These are phyloP conservation scores for Latheticus oryzae DNA, from an alignment of 2,888 invertebrate genomes.

Conservation along the genomic window DNA sequence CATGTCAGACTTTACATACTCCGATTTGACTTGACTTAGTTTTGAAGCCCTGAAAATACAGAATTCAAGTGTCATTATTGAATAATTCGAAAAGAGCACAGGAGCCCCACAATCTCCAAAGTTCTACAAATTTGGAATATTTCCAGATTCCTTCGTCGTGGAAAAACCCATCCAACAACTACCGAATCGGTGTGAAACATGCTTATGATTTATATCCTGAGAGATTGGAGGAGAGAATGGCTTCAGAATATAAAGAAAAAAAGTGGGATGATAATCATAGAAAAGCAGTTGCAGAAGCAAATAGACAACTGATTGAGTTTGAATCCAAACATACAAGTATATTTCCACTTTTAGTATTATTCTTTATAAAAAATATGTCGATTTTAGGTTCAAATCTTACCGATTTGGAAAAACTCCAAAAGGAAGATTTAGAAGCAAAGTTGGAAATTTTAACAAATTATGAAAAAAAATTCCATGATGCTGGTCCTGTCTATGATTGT, in stretches of 20 bases:
- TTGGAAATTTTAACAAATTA: constrained; percentile 83
- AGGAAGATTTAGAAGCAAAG: constrained; percentile 90
- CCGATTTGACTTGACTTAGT: too few species aligned
- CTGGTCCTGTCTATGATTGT: constrained; percentile 93
- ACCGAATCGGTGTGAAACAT: constrained; percentile 88
- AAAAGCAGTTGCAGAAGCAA: constrained; percentile 80
- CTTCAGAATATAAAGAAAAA: constrained; percentile 79
- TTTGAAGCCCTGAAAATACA: too few species aligned
- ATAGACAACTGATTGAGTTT: constrained; percentile 80
- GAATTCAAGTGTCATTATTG: too few species aligned
- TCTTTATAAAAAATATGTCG: too few species aligned
- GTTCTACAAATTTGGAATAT: background rate
- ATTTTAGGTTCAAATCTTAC: constrained; percentile 45
- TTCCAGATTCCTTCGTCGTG: constrained; percentile 81
- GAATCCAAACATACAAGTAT: constrained; percentile 66
- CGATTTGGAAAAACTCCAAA: constrained; percentile 80
- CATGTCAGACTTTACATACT: too few species aligned
- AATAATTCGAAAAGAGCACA: too few species aligned
- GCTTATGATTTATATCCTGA: constrained; percentile 89
- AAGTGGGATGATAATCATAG: constrained; percentile 89
- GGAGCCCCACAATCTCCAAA: too few species aligned
- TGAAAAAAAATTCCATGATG: constrained; percentile 90
- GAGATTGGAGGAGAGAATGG: constrained; percentile 82
- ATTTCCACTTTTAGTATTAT: constrained; percentile 11
- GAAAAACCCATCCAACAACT: constrained; percentile 87